Percentiles rank a stretch among this genome's conserved stretches.
These are phyloP conservation scores for Entelurus aequoreus DNA, from an alignment of 2,113 vertebrate genomes.

Conservation along the genomic window DNA sequence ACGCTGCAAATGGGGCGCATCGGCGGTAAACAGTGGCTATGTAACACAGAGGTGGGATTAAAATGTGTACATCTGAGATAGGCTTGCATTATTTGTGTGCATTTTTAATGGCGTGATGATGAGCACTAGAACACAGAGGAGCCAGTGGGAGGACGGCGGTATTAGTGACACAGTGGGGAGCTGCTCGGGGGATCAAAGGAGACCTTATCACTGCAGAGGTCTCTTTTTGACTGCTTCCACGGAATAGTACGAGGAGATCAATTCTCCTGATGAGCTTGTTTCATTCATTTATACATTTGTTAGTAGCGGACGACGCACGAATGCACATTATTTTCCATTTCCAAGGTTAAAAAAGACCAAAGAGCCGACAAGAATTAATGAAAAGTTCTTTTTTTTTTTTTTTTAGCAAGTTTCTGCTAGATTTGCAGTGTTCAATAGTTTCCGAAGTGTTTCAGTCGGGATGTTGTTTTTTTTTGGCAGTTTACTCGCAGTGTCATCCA, in stretches of 20 bases:
- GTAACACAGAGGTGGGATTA: constrained; percentile 32
- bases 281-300: constrained; percentile 53
- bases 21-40: constrained; percentile 23
- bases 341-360: constrained; percentile 6
- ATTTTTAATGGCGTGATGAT: constrained; percentile 30
- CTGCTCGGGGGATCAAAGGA: constrained; percentile 51
- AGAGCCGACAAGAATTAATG: neutral
- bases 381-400: neutral
- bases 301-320: constrained; percentile 43
- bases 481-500: constrained; percentile 51
- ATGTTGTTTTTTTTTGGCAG: constrained; percentile 32
- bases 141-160: constrained; percentile 41
- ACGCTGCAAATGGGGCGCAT: constrained; percentile 9
- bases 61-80: constrained; percentile 27
- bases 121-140: neutral
- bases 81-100: constrained; percentile 19
- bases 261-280: constrained; percentile 28
- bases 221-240: constrained; percentile 11
- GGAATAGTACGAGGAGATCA: constrained; percentile 25
- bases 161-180: constrained; percentile 48
- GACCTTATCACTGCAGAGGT: constrained; percentile 44
- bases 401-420: neutral
- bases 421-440: neutral
- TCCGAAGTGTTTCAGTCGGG: neutral
- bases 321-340: constrained; percentile 21